Percentiles rank a stretch among this genome's conserved stretches.
These are phyloP conservation scores for Sycophila sp. DNA, from an alignment of 1,140 invertebrate genomes.

Conservation along the genomic window DNA sequence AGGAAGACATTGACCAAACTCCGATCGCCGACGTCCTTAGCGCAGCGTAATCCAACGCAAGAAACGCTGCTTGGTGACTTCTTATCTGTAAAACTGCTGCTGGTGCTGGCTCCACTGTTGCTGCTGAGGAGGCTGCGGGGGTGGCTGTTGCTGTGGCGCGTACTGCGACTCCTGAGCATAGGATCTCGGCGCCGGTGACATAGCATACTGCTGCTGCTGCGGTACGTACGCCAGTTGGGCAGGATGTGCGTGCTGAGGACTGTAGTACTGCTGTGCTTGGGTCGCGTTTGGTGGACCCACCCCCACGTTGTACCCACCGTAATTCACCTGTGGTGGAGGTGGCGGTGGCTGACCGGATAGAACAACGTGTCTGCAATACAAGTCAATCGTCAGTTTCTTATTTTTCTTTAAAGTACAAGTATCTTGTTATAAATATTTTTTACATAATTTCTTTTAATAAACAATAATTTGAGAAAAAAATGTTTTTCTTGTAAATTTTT, in stretches of 20 bases:
- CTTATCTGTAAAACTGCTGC: conserved; percentile 72
- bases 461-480: too few species aligned
- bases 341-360: conserved; percentile 51
- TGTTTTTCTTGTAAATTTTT: too few species aligned
- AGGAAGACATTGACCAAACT: too few species aligned
- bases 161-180: conserved; percentile 63
- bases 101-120: conserved; percentile 61
- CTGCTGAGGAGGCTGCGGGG: conserved; percentile 60
- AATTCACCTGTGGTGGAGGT: conserved; percentile 61
- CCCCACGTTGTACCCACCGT: conserved; percentile 55
- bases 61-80: too few species aligned
- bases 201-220: conserved; percentile 57
- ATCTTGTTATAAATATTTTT: too few species aligned
- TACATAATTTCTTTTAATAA: too few species aligned
- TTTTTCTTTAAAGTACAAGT: too few species aligned
- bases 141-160: conserved; percentile 59
- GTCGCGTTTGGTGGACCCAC: conserved; percentile 47
- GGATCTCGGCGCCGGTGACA: conserved; percentile 56
- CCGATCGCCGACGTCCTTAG: neutral
- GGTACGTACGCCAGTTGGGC: conserved; percentile 60
- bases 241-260: conserved; percentile 61
- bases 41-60: too few species aligned
- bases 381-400: too few species aligned
- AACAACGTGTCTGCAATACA: conserved; percentile 28
- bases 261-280: conserved; percentile 68